A percentile compares a stretch with the other conserved stretches of the same genome.
Evolutionary conservation across 2,888 invertebrate species (phyloP).

Genomic region (Arctia plantaginis): DNA sequence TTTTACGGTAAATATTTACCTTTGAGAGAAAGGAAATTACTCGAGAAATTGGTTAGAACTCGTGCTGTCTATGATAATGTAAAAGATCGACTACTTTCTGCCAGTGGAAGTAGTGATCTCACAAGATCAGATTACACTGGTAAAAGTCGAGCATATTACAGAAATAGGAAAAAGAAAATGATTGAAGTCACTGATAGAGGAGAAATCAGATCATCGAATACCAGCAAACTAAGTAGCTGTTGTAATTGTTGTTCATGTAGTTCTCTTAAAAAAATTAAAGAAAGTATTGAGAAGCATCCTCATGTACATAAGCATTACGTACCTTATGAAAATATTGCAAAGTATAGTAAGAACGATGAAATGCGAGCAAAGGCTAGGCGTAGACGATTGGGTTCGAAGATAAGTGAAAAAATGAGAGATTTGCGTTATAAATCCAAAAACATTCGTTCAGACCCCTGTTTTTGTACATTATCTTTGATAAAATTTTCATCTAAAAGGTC

Average conservation of each 20-base stretch:
- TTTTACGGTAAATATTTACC: slow-evolving; percentile 62
- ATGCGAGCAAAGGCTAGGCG: slow-evolving; percentile 35
- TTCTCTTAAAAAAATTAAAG: slow-evolving; percentile 45
- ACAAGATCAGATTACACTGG: slow-evolving; percentile 30
- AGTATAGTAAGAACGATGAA: slow-evolving; percentile 35
- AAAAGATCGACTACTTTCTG: slow-evolving; percentile 57
- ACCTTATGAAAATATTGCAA: slow-evolving; percentile 38
- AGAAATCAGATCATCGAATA: slow-evolving; percentile 46
- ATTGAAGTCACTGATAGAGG: slow-evolving; percentile 62
- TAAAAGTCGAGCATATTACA: slow-evolving; percentile 37
- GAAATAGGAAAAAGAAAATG: slow-evolving; percentile 50
- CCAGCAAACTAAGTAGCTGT: slow-evolving; percentile 51
- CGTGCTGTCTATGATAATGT: slow-evolving; percentile 65
- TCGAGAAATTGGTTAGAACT: slow-evolving; percentile 64
- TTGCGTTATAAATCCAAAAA: slow-evolving; percentile 45
- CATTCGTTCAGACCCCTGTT: slow-evolving; percentile 61
- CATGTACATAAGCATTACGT: slow-evolving; percentile 34
- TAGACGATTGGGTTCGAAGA: slow-evolving; percentile 34
- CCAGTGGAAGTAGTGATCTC: slow-evolving; percentile 47
- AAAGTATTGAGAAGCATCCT: slow-evolving; percentile 23
- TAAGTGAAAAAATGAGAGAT: slow-evolving; percentile 36
- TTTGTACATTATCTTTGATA: slow-evolving; percentile 54
- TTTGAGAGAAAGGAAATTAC: slow-evolving; percentile 61
- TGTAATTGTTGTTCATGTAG: slow-evolving; percentile 57
- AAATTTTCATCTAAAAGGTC: slow-evolving; percentile 26